Evolutionary conservation across 2,797 vertebrate species (phyloP), one percentile per base, ranked within the genome.

Genomic region (Rhincodon typus): DNA sequence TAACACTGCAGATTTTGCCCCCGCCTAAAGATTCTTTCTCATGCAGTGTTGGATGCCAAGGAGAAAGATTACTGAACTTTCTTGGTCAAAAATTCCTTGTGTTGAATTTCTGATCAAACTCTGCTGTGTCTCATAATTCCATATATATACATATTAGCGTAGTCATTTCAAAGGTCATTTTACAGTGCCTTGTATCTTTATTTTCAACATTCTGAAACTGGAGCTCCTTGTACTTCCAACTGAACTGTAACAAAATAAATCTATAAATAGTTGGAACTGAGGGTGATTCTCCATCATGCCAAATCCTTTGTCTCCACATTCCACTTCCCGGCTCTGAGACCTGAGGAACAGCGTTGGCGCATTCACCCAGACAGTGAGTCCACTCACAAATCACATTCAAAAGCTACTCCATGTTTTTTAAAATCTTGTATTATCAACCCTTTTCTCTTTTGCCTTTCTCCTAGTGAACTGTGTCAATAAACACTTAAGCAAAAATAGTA

Each of bases 201-300:
- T 25, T 87, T 88, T 53, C 25, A 88, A 50, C 25, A 13, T 2
- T 12, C 10, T 53, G 86, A 57, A 57, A 57, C 2, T 30, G 46
- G 13, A 88, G 86, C 57, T 34, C 50, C 86, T 88, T 34, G 86
- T 88, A 27, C 86, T 88, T 57, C 50, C 13, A 27, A 34, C 27
- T 88, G 86, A 57, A 13, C 50, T 88, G 86, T 13, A 53, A 53
- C 7, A n/a, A 88, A 79, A 87, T 6, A 88, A 0, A 53, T 88
- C 86, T 88, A 88, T 88, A 88, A 88, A 57, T 88, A 88, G 27
- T 15, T 46, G 50, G 86, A 88, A 88, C 25, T 57, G 86, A 57
- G 86, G 86, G 86, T 53, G 86, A 88, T 25, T 88, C 50, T 88
- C 57, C 13, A 10, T 88, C 86, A 88, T 30, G 30, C 50, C 50